Evolutionary conservation across 92 coral and sea anemone genomes (phyloP), one percentile per base, ranked within the genome.

Genomic region (Porites lobata): DNA sequence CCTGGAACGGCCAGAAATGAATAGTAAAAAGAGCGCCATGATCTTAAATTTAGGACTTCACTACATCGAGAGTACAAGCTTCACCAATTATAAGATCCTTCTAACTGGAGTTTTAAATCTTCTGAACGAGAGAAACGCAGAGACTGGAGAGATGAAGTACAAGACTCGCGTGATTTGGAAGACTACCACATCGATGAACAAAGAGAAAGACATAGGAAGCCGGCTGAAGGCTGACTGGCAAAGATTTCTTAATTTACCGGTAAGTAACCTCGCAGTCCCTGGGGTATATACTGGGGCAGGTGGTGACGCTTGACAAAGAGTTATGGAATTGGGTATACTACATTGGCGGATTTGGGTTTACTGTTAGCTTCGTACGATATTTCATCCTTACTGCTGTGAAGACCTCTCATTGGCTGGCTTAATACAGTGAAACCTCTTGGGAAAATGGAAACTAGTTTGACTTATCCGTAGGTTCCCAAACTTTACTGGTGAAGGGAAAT

Each of bases 41-140:
- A 83, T 96, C 14, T 32, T 96, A 12, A 96, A 96, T 52, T 88
- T 96, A 61, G 99, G 99, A 2, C 84, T 94, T 1, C 99, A 96
- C 26, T 96, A 93, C 86, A 54, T 91, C 75, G 84, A 86, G 77
- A 89, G 91, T 7, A 87, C 91, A 3, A 94, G 84, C 19, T 91
- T 94, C 24, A 74, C 91, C 12, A 84, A 86, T 24, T 96, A 92
- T 72, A 75, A 73, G 81, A 77, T 84, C 71, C 80, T 96, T 10
- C 54, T 96, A 52, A 84, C 32, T 65, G 94, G 75, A 9, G 84
- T 94, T 62, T 72, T 94, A 54, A 54, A 76, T 10, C 72, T 93
- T 52, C 62, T 94, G 62, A 85, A 89, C 12, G 89, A 85, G 20
- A 82, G 80, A 22, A 67, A 81, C 32, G 72, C 77, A 53, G 76